Percentiles rank a stretch among this genome's conserved stretches.
Evolutionary conservation across 2,797 vertebrate species (phyloP).

Genomic region (Glossophaga mutica): DNA sequence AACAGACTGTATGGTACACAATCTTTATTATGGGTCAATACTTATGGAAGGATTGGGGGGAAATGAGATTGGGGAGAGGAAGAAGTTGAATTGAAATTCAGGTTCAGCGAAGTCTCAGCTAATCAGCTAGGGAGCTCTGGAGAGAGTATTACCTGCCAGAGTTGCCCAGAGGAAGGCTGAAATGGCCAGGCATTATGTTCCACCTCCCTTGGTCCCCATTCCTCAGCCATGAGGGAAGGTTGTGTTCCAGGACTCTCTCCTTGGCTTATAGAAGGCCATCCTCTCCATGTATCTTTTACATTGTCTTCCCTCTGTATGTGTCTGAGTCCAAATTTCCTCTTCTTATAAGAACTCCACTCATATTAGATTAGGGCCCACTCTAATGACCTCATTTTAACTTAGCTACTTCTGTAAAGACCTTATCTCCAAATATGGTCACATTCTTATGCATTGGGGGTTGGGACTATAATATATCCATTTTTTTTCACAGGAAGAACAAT

Average conservation of each 20-base stretch:
- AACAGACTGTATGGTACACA: neutral
- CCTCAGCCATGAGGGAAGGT: neutral
- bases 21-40: slow-evolving; percentile 12
- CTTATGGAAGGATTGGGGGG: neutral
- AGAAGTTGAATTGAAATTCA: neutral
- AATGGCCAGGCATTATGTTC: neutral
- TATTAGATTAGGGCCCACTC: neutral
- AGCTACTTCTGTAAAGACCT: neutral
- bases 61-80: neutral
- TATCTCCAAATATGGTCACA: neutral
- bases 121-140: neutral
- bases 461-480: neutral
- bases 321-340: neutral
- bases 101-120: neutral
- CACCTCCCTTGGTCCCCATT: neutral
- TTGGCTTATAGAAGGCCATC: neutral
- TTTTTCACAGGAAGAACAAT: neutral
- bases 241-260: neutral
- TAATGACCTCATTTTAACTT: neutral
- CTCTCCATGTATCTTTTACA: neutral
- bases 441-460: neutral
- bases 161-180: neutral
- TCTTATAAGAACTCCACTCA: neutral
- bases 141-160: neutral
- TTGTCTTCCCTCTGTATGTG: neutral